Evolutionary conservation across 2,113 vertebrate genomes (phyloP), one percentile per base, ranked within the genome.

Genomic region (Heterochromis multidens): DNA sequence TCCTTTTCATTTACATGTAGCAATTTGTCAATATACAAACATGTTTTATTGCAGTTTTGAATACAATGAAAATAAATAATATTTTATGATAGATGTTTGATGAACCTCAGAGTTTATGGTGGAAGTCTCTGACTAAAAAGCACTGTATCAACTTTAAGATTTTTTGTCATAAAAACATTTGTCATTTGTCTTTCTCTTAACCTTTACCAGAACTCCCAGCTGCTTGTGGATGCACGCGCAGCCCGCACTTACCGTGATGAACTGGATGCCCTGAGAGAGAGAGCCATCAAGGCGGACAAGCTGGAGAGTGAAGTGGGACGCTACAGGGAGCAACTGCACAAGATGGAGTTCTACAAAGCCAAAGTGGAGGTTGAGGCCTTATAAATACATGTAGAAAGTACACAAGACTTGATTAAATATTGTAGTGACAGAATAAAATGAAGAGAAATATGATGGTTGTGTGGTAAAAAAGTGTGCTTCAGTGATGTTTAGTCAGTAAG

Each of bases 261-360:
- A 94, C 95, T 99, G 83, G 99, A 99, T 25, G 96, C 96, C 7
- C 96, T 99, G 56, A 95, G 98, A 89, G 99, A 99, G 93, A 97
- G 98, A 91, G 98, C 99, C 17, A 94, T 99, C 65, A 96, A 97
- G 35, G 97, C 98, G 1, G 99, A 99, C 95, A 99, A 99, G 91
- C 97, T 99, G 94, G 98, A 99, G 96, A 99, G 98, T 35, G 98
- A 99, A 95, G 96, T 99, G 91, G 95, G 94, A 60, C 97, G 98
- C 62, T 99, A 98, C 89, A 97, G 98, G 83, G 99, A 99, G 87
- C 97, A 97, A 43, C 96, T 99, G 35, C 98, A 98, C 62, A 98
- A 99, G 95, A 98, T 99, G 65, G 98, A 99, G 92, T 99, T 99
- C 94, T 99, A 98, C 96, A 99, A 97, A 90, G 97, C 98, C 95